phyloP scores from a whole-genome alignment of 30 jellyfish, hydroid and myxozoan genomes.

The Cassiopea andromeda region DNA sequence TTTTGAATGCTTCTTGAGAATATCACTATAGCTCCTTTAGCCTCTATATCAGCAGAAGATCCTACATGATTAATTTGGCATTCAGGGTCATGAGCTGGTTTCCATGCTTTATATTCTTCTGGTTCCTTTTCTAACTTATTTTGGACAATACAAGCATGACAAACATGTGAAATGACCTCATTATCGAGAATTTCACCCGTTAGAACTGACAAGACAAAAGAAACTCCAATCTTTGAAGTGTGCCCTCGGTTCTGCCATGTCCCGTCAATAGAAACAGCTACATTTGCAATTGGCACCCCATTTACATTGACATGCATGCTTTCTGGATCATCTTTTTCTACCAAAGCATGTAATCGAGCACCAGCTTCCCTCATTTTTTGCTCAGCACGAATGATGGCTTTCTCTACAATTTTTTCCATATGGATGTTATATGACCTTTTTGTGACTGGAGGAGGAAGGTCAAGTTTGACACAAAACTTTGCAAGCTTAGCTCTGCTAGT shows the following conservation, averaged over 20 bases:
- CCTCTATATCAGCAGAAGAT: constrained; percentile 29
- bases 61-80: constrained; percentile 36
- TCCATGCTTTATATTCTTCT: constrained; percentile 2
- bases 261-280: constrained; percentile 41
- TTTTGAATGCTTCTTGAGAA: constrained; percentile 13
- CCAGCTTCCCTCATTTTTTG: constrained; percentile 36
- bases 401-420: constrained; percentile 5
- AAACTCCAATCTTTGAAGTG: constrained; percentile 53
- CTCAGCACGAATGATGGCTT: constrained; percentile 25
- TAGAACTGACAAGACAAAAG: constrained; percentile 31
- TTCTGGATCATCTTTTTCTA: constrained; percentile 13
- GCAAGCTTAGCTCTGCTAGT: constrained; percentile 12
- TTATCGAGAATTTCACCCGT: constrained; percentile 59
- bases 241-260: constrained; percentile 64
- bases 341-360: constrained; percentile 2
- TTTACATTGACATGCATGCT: constrained; percentile 3
- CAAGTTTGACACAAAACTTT: constrained; percentile 25
- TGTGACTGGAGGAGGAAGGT: constrained; percentile 37
- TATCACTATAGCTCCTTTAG: constrained; percentile 15
- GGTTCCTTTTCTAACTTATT: constrained; percentile 9
- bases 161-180: constrained; percentile 16
- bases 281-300: constrained; percentile 37
- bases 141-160: constrained; percentile 37
- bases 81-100: background rate
- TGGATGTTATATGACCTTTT: constrained; percentile 21